Evolutionary conservation across 2,113 vertebrate species (phyloP).

Genomic region (human): DNA sequence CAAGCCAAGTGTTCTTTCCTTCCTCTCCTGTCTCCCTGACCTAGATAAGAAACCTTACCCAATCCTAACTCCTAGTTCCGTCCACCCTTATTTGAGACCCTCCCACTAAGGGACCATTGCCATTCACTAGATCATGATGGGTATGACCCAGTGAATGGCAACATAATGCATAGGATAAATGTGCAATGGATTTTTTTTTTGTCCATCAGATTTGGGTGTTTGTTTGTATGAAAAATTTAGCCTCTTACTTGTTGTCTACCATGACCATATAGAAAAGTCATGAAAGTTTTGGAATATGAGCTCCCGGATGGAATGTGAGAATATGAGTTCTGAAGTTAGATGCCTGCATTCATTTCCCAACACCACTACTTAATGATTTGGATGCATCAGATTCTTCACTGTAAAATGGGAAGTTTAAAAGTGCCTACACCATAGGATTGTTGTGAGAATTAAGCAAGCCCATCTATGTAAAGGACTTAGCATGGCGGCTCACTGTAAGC

Average conservation of each 20-base stretch:
- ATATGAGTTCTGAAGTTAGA: background rate
- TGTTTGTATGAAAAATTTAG: background rate
- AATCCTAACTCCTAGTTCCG: background rate
- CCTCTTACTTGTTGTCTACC: background rate
- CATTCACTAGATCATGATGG: background rate
- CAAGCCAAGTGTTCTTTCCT: background rate
- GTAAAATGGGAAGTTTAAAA: background rate
- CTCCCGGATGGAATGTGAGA: background rate
- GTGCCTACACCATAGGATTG: background rate
- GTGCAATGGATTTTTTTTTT: background rate
- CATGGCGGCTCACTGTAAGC: background rate
- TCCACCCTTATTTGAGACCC: background rate
- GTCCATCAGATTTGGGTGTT: background rate
- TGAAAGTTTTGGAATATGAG: background rate
- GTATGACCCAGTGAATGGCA: background rate
- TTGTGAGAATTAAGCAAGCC: background rate
- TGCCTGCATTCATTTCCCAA: background rate
- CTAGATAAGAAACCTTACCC: background rate
- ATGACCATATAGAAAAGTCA: background rate
- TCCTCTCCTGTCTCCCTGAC: background rate
- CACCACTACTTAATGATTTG: background rate
- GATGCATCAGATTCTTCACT: background rate
- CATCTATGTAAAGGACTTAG: background rate
- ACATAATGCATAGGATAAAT: background rate
- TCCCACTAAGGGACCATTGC: background rate